Evolutionary conservation across 2,113 vertebrate genomes (phyloP), one percentile per base, ranked within the genome.

Genomic region (human): DNA sequence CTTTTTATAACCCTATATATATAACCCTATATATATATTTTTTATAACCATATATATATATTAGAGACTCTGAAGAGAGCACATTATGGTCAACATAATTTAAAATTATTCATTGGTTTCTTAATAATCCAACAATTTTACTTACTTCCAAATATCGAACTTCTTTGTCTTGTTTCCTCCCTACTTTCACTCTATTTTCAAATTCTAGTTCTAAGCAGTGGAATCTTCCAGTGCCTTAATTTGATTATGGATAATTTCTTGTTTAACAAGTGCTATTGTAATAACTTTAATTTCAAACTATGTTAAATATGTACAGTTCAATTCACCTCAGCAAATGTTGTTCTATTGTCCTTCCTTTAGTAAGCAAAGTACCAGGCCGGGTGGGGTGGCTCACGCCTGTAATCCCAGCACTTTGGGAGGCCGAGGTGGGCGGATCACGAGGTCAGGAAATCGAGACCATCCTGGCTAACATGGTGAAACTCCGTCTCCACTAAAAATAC

Each of bases 251-350:
- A 83, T 55, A 95, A 83, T 66, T 93, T 89, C n/a, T 82, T 95
- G 8, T 92, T 92, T 84, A 96, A 57, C 11, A 61, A 89, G 59
- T 75, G 30, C 11, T 55, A 50, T 23, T 59, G 8, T 79, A 61
- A 76, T 73, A 5, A 32, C 59, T 96, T 97, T 87, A 64, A 92
- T 84, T 96, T 95, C 50, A 90, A 93, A 92, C 30, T 48, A 6
- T 64, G 45, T 94, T 96, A 88, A 43, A 27, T 89, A 43, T 27
- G 57, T 43, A 14, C 1, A 75, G 13, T 83, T 89, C 32, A 83
- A 0, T 66, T 93, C 32, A 91, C 40, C 27, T 94, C 20, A 96
- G 59, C 40, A 93, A 89, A 52, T 59, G 5, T 48, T 78, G 1
- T 48, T 73, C 48, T 76, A 8, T 66, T 82, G 5, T 89, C 57